Evolutionary conservation across 2,797 vertebrate genomes (phyloP).

Genomic region (Novumbra hubbsi): DNA sequence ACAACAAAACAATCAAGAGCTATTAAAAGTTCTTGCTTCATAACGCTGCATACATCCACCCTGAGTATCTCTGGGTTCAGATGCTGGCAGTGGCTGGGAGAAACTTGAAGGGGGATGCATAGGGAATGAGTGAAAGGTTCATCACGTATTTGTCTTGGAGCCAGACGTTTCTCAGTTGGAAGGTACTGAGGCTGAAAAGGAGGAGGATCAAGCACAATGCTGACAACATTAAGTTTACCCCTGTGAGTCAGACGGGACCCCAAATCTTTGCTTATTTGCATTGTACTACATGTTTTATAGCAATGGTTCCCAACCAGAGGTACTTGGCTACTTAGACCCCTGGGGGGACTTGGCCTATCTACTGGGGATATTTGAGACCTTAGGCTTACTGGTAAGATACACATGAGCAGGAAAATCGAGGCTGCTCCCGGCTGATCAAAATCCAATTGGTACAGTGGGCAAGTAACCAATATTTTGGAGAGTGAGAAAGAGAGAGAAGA

Average conservation of each 20-base stretch:
- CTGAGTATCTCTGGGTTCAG: conserved; percentile 32
- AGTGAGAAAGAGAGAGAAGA: background rate
- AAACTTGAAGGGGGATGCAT: background rate
- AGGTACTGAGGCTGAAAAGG: background rate
- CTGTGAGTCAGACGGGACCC: background rate
- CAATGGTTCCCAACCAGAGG: no score
- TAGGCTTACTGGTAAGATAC: no score
- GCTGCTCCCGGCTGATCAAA: background rate
- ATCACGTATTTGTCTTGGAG: background rate
- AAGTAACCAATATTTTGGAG: background rate
- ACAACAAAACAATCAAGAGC: conserved; percentile 34
- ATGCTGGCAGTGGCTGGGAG: conserved; percentile 33
- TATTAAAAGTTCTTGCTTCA: conserved; percentile 56
- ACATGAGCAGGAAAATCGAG: background rate
- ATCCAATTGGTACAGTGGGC: background rate
- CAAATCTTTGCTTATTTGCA: background rate
- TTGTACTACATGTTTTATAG: conserved; percentile 10
- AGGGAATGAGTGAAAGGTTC: background rate
- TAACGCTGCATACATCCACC: conserved; percentile 46
- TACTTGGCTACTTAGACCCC: no score
- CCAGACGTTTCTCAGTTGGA: background rate
- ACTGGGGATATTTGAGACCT: no score
- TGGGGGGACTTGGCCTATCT: no score
- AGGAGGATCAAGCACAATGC: background rate
- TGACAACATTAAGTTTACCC: background rate